Evolutionary conservation across 2,113 vertebrate genomes (phyloP), one percentile per base, ranked within the genome.

Genomic region (Entelurus aequoreus): DNA sequence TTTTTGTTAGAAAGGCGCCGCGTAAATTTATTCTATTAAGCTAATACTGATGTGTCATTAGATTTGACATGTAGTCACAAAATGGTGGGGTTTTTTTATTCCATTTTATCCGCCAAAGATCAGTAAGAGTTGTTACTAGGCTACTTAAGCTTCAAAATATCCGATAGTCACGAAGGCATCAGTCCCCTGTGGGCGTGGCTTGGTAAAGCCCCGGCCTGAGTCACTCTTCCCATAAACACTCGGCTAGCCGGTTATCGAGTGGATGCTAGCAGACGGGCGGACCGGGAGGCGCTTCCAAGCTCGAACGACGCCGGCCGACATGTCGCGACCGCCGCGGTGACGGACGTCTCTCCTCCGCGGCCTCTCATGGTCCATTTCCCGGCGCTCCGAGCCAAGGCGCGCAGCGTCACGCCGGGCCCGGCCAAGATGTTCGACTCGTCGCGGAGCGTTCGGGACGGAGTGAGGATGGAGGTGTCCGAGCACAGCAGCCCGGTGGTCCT

Each of bases 391-490:
- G 52, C 75, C 28, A 2, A 3, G 28, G 28, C 28, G 28, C 28
- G 28, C 28, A 1, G 28, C 28, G 28, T 28, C 28, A 28, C 28
- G 28, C 28, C 80, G 66, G 87, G 81, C 53, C 84, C 84, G 72
- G 85, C 82, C 75, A 88, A 88, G 61, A 94, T 97, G 92, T 98
- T 98, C 71, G 94, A 94, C 74, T 87, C 88, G 37, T 92, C 92
- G 65, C 87, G 94, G 80, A 94, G 86, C 84, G 90, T 97, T 62
- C 94, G 94, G 94, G 94, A 95, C 68, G 94, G 91, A 0, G 95
- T 97, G 78, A 91, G 80, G 84, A 86, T 98, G 88, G 96, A 97
- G 86, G 91, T 97, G 84, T 87, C 87, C 50, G 92, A 90, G 6
- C 91, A 92, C 72, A 72, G 73, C 74, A 90, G 93, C 75, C 92